Evolutionary conservation across 2,888 invertebrate species (phyloP).

Genomic region (Macrosiphum euphorbiae): DNA sequence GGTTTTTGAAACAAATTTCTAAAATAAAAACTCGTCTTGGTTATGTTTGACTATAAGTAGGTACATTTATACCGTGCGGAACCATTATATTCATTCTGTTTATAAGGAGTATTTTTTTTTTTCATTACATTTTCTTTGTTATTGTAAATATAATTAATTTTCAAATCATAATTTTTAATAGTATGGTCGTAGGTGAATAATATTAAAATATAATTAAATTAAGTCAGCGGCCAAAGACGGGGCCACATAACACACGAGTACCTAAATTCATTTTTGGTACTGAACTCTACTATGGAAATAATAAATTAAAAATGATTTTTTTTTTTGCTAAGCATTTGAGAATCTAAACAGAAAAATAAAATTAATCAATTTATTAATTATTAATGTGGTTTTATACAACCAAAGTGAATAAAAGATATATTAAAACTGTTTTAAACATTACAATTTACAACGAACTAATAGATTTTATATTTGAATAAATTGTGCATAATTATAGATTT

Average conservation of each 20-base stretch:
- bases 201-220: not conserved
- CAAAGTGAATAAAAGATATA: not conserved
- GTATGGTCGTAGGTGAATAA: not conserved
- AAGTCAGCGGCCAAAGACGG: not conserved
- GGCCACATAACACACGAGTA: not conserved
- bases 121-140: not conserved
- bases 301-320: not conserved
- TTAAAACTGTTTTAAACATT: not conserved
- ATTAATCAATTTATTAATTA: not conserved
- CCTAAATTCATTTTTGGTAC: not conserved
- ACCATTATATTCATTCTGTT: constrained; percentile 1
- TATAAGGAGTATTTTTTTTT: constrained; percentile 3
- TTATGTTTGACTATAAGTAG: not conserved
- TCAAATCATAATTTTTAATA: not conserved
- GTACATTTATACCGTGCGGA: not conserved
- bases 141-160: not conserved
- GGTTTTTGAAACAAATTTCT: not conserved
- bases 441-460: not conserved
- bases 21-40: not conserved
- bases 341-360: not conserved
- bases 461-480: not conserved
- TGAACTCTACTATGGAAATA: not conserved
- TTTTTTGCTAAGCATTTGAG: not conserved
- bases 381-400: not conserved
- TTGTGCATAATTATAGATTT: not conserved